phyloP scores from a whole-genome alignment of 2,113 vertebrate species.

The Cynopterus brachyotis region DNA sequence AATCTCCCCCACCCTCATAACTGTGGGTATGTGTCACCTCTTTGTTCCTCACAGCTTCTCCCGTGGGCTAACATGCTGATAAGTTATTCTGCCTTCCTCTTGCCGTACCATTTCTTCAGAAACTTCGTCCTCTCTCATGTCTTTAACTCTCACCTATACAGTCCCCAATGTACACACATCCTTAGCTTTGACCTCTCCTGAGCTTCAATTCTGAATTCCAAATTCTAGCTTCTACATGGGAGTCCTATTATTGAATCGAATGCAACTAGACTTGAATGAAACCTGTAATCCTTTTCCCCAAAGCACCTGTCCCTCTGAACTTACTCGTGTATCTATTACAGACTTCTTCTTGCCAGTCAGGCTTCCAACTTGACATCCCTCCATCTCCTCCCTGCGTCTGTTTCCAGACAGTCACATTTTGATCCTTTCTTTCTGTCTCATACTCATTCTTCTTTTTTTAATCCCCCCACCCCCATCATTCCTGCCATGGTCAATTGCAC shows the following conservation, averaged over 20 bases:
- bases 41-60: too few species aligned
- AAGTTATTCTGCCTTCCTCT: neutral
- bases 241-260: neutral
- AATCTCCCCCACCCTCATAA: accelerated
- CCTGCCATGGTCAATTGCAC: neutral
- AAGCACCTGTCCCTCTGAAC: neutral
- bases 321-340: neutral
- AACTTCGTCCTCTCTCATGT: neutral
- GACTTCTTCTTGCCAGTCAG: neutral
- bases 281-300: neutral
- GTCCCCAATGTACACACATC: neutral
- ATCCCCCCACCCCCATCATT: neutral
- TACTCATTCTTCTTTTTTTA: neutral
- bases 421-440: neutral
- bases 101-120: neutral
- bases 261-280: neutral
- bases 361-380: accelerated
- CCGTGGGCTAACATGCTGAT: accelerated
- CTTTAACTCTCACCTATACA: neutral
- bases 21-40: too few species aligned
- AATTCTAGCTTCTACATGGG: neutral
- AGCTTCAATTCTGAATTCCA: neutral
- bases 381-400: neutral
- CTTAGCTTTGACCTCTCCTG: neutral
- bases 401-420: neutral